Percentiles rank a stretch among this genome's conserved stretches.
Conservation (phyloP, 2,113 vertebrate genomes). For the Steatornis caripensis region DNA sequence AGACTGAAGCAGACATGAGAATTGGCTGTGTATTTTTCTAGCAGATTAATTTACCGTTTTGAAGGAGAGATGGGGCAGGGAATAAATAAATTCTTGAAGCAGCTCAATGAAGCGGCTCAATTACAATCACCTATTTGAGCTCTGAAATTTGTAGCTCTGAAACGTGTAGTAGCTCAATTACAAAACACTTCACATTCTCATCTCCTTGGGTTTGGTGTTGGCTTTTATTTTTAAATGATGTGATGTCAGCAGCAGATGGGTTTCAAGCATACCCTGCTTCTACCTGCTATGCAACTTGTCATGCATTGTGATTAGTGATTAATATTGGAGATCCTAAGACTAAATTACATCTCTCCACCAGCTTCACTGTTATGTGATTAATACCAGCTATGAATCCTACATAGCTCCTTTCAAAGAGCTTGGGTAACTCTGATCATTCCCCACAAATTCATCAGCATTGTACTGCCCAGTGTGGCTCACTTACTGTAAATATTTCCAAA, state of each 20-base stretch:
- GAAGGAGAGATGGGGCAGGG: background rate
- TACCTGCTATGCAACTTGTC: background rate
- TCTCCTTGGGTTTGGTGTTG: background rate
- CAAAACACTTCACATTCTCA: background rate
- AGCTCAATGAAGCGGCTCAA: background rate
- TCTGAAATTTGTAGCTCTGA: too few species aligned
- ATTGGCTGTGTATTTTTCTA: background rate
- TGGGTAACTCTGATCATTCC: background rate
- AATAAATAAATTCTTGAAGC: background rate
- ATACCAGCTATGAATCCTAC: background rate
- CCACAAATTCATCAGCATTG: background rate
- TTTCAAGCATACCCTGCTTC: background rate
- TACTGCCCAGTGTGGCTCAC: background rate
- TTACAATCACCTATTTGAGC: background rate
- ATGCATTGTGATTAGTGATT: background rate
- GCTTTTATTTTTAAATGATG: background rate
- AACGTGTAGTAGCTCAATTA: background rate
- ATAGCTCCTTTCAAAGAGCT: background rate
- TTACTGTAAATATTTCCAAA: background rate
- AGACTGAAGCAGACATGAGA: background rate
- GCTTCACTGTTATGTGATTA: background rate
- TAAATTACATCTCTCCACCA: background rate
- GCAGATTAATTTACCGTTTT: background rate
- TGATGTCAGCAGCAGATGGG: background rate
- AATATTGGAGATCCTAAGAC: background rate